Evolutionary conservation across 92 coral and sea anemone genomes (phyloP).

Genomic region (Umimayanthus kanabou): DNA sequence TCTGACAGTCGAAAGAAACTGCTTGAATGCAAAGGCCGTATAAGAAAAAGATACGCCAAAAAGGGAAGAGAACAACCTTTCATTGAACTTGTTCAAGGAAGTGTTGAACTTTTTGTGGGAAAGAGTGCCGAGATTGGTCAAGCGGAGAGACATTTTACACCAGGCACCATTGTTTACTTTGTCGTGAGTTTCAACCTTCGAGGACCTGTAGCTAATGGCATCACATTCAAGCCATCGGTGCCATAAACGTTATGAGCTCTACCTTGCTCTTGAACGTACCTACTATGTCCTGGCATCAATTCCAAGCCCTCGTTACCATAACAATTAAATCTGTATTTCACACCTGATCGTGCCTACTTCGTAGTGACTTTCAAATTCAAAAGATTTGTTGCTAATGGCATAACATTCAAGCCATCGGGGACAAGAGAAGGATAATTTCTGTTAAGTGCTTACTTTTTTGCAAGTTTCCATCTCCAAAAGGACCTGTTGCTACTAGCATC

Average conservation of each 20-base stretch:
- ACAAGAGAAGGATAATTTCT: too few relatives aligned
- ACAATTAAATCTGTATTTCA: too few relatives aligned
- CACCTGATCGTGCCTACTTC: too few relatives aligned
- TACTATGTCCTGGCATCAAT: too few relatives aligned
- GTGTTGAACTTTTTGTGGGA: conserved; percentile 81
- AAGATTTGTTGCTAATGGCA: too few relatives aligned
- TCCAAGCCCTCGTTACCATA: too few relatives aligned
- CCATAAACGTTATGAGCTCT: background rate
- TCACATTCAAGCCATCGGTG: conserved; percentile 65
- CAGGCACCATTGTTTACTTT: conserved; percentile 80
- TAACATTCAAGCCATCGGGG: too few relatives aligned
- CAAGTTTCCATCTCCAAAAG: conserved; percentile 54
- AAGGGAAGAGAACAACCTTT: conserved; percentile 50
- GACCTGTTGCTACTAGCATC: too few relatives aligned
- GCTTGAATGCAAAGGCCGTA: conserved; percentile 80
- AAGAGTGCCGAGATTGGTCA: conserved; percentile 82
- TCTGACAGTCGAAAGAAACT: conserved; percentile 68
- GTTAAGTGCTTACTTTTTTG: too few relatives aligned
- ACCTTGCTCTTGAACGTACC: too few relatives aligned
- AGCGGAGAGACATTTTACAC: conserved; percentile 65
- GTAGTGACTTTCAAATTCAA: too few relatives aligned
- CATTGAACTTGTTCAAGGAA: conserved; percentile 80
- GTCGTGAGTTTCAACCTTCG: conserved; percentile 83
- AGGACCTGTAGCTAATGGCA: conserved; percentile 89
- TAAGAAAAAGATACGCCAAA: conserved; percentile 52